Conservation (phyloP, 2,888 invertebrate species). For the Chrysolina americana region DNA sequence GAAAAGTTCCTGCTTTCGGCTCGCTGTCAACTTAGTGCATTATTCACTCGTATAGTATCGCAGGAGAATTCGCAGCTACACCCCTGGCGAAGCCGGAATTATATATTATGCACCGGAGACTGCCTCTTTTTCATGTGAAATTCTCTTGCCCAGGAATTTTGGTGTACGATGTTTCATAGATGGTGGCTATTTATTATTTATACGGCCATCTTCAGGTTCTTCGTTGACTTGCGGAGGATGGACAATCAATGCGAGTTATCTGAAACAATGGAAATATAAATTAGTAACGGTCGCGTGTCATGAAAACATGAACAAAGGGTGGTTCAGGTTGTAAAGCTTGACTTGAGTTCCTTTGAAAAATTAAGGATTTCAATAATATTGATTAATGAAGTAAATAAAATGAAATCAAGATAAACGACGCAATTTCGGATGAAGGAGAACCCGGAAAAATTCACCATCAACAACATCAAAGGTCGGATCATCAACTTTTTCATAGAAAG, state of each 20-base stretch:
- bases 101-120: constrained; percentile 34
- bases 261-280: background rate
- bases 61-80: constrained; percentile 28
- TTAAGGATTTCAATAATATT: no score
- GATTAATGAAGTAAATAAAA: no score
- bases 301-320: no score
- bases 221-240: background rate
- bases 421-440: no score
- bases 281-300: background rate
- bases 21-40: constrained; percentile 48
- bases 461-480: no score
- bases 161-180: background rate
- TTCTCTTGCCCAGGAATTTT: background rate
- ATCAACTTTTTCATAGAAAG: no score
- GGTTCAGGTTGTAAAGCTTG: no score
- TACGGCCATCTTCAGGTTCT: background rate
- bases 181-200: background rate
- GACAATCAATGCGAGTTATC: background rate
- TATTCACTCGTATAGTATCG: constrained; percentile 47
- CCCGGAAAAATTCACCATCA: no score
- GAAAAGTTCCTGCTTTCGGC: constrained; percentile 29
- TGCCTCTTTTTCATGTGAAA: background rate
- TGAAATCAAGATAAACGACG: no score
- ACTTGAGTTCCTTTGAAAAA: no score
- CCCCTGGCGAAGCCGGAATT: constrained; percentile 34